Evolutionary conservation across 2,888 invertebrate genomes (phyloP).

Genomic region (Tipula helvola): DNA sequence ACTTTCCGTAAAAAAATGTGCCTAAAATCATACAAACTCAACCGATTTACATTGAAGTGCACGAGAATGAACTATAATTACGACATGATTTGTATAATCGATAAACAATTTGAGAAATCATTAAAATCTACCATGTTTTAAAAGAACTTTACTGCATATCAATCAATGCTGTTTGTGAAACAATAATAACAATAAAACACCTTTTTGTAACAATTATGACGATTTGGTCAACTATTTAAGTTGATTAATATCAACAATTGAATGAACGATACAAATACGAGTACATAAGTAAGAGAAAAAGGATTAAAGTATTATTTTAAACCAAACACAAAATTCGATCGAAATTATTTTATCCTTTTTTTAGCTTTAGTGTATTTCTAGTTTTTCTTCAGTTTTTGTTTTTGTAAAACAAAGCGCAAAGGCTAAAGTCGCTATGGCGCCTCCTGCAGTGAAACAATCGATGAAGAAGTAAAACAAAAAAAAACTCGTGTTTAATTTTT

Average conservation of each 20-base stretch:
- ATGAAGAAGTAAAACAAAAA: background rate
- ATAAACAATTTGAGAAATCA: no score
- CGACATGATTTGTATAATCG: no score
- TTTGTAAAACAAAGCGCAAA: background rate
- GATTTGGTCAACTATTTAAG: background rate
- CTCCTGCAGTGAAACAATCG: background rate
- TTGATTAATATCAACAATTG: background rate
- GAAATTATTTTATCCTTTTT: background rate
- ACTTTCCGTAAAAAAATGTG: no score
- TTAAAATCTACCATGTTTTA: no score
- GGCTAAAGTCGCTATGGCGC: slow-evolving; percentile 4
- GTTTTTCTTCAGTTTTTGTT: background rate
- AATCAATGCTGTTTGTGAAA: no score
- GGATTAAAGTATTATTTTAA: background rate
- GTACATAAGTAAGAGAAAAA: background rate
- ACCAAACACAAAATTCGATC: background rate
- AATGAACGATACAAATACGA: background rate
- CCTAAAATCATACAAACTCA: no score
- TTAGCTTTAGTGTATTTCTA: background rate
- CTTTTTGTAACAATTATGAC: background rate
- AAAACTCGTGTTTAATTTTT: background rate
- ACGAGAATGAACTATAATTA: no score
- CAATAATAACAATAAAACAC: background rate
- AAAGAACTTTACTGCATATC: no score
- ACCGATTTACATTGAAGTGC: no score